Percentiles rank a stretch among this genome's conserved stretches.
These are phyloP conservation scores for Zeuzera pyrina DNA, from an alignment of 2,888 invertebrate species.

Conservation along the genomic window DNA sequence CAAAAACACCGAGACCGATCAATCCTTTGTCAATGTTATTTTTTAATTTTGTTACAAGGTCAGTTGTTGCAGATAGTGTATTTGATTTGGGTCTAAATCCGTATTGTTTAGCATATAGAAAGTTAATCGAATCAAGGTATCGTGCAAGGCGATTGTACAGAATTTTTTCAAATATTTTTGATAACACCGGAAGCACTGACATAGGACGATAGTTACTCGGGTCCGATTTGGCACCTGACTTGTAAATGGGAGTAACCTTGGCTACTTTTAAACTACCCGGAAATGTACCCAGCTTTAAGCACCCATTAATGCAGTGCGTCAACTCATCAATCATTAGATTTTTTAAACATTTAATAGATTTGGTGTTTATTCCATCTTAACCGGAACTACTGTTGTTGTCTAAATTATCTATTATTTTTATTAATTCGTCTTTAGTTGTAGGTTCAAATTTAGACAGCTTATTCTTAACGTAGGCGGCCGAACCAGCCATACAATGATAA, in stretches of 20 bases:
- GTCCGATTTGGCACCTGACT: conserved; percentile 1
- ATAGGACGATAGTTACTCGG: conserved; percentile 3
- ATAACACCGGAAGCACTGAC: conserved; percentile 1
- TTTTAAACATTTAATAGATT: conserved; percentile 5
- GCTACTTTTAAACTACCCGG: conserved; percentile 3
- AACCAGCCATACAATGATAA: neutral
- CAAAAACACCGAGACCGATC: conserved; percentile 6
- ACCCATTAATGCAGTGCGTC: neutral
- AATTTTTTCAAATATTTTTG: conserved; percentile 6
- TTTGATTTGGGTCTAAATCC: conserved; percentile 6
- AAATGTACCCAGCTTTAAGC: neutral
- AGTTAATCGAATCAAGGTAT: conserved; percentile 5
- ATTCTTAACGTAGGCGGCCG: neutral
- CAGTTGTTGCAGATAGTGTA: conserved; percentile 5
- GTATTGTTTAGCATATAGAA: conserved; percentile 5
- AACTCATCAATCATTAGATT: neutral
- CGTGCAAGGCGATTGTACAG: neutral
- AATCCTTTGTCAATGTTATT: conserved; percentile 5
- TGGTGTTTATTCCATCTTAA: conserved; percentile 1
- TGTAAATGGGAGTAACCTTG: conserved; percentile 4
- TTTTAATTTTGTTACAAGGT: conserved; percentile 5
- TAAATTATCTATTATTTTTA: conserved; percentile 4
- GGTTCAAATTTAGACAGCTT: neutral
- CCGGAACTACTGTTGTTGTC: conserved; percentile 4
- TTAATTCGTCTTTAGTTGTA: conserved; percentile 2